phyloP scores from a whole-genome alignment of 2,888 invertebrate species.

The Agrilus biguttatus region DNA sequence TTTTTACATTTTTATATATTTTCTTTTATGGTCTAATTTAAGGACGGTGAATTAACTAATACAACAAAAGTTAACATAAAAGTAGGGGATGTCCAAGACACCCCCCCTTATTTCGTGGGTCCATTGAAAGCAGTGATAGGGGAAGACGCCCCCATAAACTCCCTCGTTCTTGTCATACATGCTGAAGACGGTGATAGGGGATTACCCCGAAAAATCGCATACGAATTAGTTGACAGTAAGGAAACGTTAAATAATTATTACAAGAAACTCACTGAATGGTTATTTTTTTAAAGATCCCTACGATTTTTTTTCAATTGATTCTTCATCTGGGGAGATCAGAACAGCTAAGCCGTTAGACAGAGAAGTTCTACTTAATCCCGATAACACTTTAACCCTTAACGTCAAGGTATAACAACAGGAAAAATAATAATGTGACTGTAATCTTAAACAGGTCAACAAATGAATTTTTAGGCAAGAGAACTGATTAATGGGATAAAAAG shows the following conservation, averaged over 20 bases:
- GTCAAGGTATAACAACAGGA: slow-evolving; percentile 41
- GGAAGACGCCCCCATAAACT: slow-evolving; percentile 75
- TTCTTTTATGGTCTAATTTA: slow-evolving; percentile 8
- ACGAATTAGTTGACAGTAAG: slow-evolving; percentile 70
- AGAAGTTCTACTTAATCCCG: slow-evolving; percentile 65
- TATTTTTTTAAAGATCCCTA: slow-evolving; percentile 53
- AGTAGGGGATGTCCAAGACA: slow-evolving; percentile 75
- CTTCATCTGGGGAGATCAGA: slow-evolving; percentile 61
- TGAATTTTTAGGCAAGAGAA: slow-evolving; percentile 51
- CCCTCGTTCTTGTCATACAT: slow-evolving; percentile 60
- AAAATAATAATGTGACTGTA: background rate
- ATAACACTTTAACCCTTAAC: slow-evolving; percentile 63
- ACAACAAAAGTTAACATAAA: slow-evolving; percentile 62
- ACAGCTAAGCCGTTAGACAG: slow-evolving; percentile 76
- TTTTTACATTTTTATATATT: slow-evolving; percentile 1
- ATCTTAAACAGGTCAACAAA: background rate
- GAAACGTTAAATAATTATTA: slow-evolving; percentile 11
- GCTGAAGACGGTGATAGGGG: slow-evolving; percentile 79
- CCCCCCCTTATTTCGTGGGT: slow-evolving; percentile 71
- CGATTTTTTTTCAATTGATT: slow-evolving; percentile 73
- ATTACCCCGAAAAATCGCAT: slow-evolving; percentile 60
- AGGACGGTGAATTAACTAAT: slow-evolving; percentile 69
- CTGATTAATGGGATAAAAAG: slow-evolving; percentile 56
- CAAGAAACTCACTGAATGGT: slow-evolving; percentile 1
- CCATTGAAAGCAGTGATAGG: slow-evolving; percentile 62